A percentile compares a stretch with the other conserved stretches of the same genome.
Evolutionary conservation across 53 echinoderm and acorn worm species (phyloP).

Genomic region (Pentamera pediparva): DNA sequence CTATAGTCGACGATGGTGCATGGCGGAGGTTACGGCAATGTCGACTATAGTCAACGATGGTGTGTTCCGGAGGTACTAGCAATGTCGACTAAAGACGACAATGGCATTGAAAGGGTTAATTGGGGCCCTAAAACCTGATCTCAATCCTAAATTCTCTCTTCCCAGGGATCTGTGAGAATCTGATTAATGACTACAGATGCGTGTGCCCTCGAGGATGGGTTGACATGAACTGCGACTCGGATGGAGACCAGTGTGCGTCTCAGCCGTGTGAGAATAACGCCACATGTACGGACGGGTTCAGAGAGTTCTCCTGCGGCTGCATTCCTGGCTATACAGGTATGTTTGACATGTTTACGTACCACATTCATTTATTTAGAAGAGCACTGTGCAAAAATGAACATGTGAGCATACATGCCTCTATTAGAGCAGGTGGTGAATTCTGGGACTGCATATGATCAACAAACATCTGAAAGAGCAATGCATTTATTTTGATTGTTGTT

Average conservation of each 20-base stretch:
- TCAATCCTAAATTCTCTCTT: neutral
- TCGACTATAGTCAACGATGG: too few relatives aligned
- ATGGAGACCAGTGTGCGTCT: conserved; percentile 69
- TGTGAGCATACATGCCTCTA: neutral
- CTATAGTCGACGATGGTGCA: too few relatives aligned
- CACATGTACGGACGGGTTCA: conserved; percentile 53
- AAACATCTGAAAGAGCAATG: too few relatives aligned
- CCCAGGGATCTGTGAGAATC: conserved; percentile 65
- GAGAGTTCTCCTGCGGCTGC: conserved; percentile 51
- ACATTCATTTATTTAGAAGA: too few relatives aligned
- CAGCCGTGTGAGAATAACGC: conserved; percentile 76
- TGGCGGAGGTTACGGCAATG: neutral
- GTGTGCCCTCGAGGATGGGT: conserved; percentile 58
- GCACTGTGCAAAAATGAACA: too few relatives aligned
- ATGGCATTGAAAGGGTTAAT: too few relatives aligned
- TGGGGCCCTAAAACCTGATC: neutral
- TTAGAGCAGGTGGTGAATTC: too few relatives aligned
- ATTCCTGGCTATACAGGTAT: conserved; percentile 42
- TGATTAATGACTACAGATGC: conserved; percentile 64
- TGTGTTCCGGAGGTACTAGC: neutral
- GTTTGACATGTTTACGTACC: too few relatives aligned
- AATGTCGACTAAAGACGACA: too few relatives aligned
- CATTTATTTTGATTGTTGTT: too few relatives aligned
- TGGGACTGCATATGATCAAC: too few relatives aligned
- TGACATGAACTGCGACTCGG: conserved; percentile 62